These are phyloP conservation scores for cat (Felis catus) DNA, from an alignment of 2,113 vertebrate species.

Conservation along the genomic window DNA sequence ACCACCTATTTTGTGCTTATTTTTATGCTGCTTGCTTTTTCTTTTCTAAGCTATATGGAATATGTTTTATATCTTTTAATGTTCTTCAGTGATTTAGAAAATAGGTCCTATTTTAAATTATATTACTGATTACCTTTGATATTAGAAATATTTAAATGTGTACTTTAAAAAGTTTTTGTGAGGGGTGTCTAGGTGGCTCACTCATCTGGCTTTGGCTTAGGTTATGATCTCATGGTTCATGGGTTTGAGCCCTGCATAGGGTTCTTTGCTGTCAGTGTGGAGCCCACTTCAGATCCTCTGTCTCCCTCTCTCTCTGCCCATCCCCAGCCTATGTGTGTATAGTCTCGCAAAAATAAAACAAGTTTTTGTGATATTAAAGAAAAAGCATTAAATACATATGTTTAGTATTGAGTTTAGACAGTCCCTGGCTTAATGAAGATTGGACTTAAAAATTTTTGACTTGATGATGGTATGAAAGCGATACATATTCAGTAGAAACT, in stretches of 20 bases:
- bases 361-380: constrained; percentile 44
- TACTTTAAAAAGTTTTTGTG: constrained; percentile 49
- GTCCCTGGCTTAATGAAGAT: not conserved
- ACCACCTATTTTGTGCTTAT: constrained; percentile 30
- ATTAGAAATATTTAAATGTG: constrained; percentile 45
- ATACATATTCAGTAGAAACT: not conserved
- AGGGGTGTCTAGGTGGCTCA: no score
- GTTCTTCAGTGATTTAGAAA: constrained; percentile 60
- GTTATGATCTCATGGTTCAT: no score
- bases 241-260: no score
- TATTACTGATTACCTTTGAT: constrained; percentile 47
- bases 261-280: no score
- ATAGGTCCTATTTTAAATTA: constrained; percentile 47
- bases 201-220: no score
- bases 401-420: not conserved
- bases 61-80: constrained; percentile 60
- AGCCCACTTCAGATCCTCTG: no score
- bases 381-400: not conserved
- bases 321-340: no score
- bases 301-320: no score
- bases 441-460: not conserved
- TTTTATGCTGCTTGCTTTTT: constrained; percentile 48
- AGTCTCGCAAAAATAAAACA: not conserved
- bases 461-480: not conserved
- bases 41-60: constrained; percentile 3